A percentile compares a stretch with the other conserved stretches of the same genome.
Conservation (phyloP, 2,113 vertebrate species). For the Strix aluco region DNA sequence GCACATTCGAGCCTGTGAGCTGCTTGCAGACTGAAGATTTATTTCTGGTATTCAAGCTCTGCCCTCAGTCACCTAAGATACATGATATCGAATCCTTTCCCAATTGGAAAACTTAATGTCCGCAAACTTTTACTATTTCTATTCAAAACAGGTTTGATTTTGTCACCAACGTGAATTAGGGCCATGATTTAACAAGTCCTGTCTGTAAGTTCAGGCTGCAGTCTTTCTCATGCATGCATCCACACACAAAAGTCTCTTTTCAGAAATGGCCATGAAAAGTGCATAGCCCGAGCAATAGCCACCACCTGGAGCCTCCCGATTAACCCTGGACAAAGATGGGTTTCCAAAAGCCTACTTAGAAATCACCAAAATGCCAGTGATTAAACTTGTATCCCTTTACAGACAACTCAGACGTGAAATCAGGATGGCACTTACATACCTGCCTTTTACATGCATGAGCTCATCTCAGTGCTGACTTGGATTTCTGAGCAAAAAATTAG, state of each 20-base stretch:
- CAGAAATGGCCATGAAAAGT: neutral
- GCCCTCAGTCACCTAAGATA: neutral
- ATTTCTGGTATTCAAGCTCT: neutral
- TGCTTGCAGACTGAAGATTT: neutral
- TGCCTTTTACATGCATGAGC: neutral
- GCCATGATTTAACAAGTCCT: neutral
- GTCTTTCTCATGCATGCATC: rapidly evolving
- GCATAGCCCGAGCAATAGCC: neutral
- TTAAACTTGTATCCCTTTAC: neutral
- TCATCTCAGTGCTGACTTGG: neutral
- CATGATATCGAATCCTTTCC: neutral
- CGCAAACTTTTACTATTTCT: neutral
- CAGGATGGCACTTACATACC: neutral
- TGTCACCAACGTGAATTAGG: neutral
- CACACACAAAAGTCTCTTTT: neutral
- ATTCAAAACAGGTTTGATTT: neutral
- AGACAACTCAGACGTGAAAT: rapidly evolving
- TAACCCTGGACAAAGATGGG: neutral
- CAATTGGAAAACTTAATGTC: neutral
- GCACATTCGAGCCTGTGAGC: neutral
- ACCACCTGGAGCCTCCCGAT: neutral
- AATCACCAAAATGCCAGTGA: neutral
- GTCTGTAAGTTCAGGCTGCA: neutral
- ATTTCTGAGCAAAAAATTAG: neutral
- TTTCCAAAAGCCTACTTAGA: neutral